Percentiles rank a stretch among this genome's conserved stretches.
These are phyloP conservation scores for Todus mexicanus DNA, from an alignment of 2,797 vertebrate species.

Conservation along the genomic window DNA sequence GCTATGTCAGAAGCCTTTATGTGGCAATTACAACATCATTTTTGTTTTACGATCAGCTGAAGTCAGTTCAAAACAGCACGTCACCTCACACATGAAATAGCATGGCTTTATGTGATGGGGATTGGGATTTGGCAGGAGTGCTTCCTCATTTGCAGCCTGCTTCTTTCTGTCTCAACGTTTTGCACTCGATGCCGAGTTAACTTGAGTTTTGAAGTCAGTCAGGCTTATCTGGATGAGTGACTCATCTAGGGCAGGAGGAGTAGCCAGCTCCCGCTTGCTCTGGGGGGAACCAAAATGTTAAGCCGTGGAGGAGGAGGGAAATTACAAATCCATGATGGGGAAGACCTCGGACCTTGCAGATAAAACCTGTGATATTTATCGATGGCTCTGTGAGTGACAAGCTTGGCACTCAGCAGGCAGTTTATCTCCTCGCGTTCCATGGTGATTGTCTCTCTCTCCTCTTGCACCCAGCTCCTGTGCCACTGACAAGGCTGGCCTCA, in stretches of 20 bases:
- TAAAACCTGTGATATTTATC: neutral
- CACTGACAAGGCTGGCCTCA: neutral
- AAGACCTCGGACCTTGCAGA: conserved; percentile 3
- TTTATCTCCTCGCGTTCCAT: neutral
- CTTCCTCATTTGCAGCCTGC: conserved; percentile 48
- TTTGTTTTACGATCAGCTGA: conserved; percentile 65
- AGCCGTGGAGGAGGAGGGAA: conserved; percentile 1
- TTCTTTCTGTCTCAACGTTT: conserved; percentile 35
- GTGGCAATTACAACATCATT: conserved; percentile 64
- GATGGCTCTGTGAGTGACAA: rapidly evolving
- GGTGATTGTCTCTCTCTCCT: neutral
- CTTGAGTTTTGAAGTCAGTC: conserved; percentile 15
- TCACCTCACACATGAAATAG: conserved; percentile 58
- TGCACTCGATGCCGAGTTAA: neutral
- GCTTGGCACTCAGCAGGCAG: neutral
- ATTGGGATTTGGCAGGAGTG: conserved; percentile 48
- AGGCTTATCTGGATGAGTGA: conserved; percentile 47
- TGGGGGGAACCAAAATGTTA: neutral
- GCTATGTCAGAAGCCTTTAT: conserved; percentile 61
- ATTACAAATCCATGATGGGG: neutral
- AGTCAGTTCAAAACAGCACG: conserved; percentile 58
- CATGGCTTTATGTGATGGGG: conserved; percentile 12
- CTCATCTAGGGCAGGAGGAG: conserved; percentile 49
- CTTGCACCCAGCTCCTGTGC: neutral
- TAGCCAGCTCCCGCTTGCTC: conserved; percentile 13